Evolutionary conservation across 2,797 vertebrate genomes (phyloP), one percentile per base, ranked within the genome.

Genomic region (Sebastes baramenuke): DNA sequence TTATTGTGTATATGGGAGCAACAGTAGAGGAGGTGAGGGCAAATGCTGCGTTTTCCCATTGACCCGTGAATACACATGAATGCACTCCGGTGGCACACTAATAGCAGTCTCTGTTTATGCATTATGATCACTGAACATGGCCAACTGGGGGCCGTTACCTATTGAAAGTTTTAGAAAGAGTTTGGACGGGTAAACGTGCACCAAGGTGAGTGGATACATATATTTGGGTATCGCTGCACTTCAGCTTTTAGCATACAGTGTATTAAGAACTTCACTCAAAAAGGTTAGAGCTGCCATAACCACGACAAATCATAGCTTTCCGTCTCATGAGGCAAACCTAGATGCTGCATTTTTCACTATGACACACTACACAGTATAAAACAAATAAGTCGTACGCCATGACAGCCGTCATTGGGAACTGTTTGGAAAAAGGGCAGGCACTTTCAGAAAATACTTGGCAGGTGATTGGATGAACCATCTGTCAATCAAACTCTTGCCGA

Each of bases 61-160:
- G 93, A 95, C 93, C 94, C 90, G 77, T 94, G 86, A 93, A 92
- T 73, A 80, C 85, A 87, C 85, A 82, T 75, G 76, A 87, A 92
- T 81, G 87, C 77, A 75, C 89, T 89, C 78, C 5, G 9, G 83
- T 72, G 82, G 72, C 80, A 38, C 76, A 32, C 64, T 87, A 91
- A 91, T 87, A 75, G 76, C 81, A 72, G 75, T 42, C 59, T 32
- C 84, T 89, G 89, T 85, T 89, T 79, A 84, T 87, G 85, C 86
- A 87, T 81, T 49, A 56, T 81, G 73, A 90, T 87, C 72, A 76
- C 20, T 55, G 30, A 85, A 82, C 69, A 42, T 13, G 56, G 76
- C 72, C 74, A 77, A 84, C 55, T 42, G 65, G 64, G 80, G 73
- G 54, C 49, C 6, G 20, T 67, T 75, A 62, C 72, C 54, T 65